Evolutionary conservation across 23 tunicate genomes (phyloP), one percentile per base, ranked within the genome.

Genomic region (Phallusia fumigata): DNA sequence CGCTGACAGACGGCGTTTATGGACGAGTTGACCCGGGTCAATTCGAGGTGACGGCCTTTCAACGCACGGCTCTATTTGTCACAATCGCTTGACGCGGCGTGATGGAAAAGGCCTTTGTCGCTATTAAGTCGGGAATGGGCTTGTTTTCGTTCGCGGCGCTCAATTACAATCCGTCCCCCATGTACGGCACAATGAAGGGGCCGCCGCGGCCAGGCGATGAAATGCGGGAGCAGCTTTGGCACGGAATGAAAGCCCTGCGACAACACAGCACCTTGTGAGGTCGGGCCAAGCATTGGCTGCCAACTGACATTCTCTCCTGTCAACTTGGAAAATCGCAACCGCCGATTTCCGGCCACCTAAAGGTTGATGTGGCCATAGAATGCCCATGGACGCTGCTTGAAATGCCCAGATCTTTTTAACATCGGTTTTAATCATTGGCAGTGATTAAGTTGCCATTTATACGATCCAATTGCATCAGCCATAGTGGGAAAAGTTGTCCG

Each of bases 81-180:
- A 58, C 69, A 58, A 58, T 58, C 69, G 69, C 69, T 58, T 58
- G 69, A 58, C 26, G 69, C 69, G 69, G 28, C 69, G 69, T 24
- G 69, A 58, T 24, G 69, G 28, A 58, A 58, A 22, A 58, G 69
- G 26, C 69, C 69, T 58, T 58, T 58, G 69, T 58, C 69, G 69
- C 69, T 58, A 58, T 58, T 58, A 58, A 58, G 69, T 58, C 69
- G 69, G 28, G 28, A 24, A 58, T 24, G 69, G 69, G 69, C 28
- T 58, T 58, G 69, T 58, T 58, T 22, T 58, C 69, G 69, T 58
- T 58, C 69, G 69, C 69, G 69, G 69, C 69, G 16, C 28, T 58
- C 69, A 24, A 58, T 58, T 58, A 58, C 69, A 58, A 58, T 21
- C 13, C 69, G 28, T 22, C 69, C 28, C 18, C 28, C 69, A 58